Evolutionary conservation across 2,113 vertebrate species (phyloP).

Genomic region (Silurus glanis): DNA sequence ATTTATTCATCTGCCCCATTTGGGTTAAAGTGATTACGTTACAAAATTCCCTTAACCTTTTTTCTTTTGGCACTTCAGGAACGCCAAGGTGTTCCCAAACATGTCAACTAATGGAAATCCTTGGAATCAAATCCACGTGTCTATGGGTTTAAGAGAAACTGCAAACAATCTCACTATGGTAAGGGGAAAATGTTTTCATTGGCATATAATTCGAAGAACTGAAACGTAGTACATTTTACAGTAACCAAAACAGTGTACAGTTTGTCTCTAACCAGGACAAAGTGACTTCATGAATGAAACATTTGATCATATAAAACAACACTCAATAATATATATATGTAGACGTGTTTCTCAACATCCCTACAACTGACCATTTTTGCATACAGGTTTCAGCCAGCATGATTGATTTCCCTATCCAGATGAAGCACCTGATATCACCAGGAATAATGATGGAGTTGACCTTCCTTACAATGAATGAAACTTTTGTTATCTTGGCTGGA

Average conservation of each 20-base stretch:
- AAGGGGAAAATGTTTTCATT: too few relatives aligned
- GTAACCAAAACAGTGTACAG: background rate
- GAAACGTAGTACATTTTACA: background rate
- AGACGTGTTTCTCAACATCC: too few relatives aligned
- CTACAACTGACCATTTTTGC: background rate
- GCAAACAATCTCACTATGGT: background rate
- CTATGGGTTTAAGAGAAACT: constrained; percentile 4
- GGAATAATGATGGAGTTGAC: background rate
- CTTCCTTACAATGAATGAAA: background rate
- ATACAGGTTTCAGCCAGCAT: background rate
- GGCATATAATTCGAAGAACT: background rate
- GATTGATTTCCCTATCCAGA: background rate
- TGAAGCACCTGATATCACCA: background rate
- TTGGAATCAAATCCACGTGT: constrained; percentile 5
- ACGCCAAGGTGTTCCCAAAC: background rate
- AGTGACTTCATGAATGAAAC: background rate
- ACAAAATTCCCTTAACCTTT: background rate
- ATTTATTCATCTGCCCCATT: too few relatives aligned
- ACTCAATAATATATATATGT: too few relatives aligned
- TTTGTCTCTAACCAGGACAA: background rate
- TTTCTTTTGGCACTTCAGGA: constrained; percentile 5
- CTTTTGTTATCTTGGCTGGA: background rate
- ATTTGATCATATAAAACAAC: too few relatives aligned
- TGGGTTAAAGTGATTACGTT: background rate
- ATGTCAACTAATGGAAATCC: background rate